Conservation (phyloP, 2,797 vertebrate genomes). For the Scarus forsteni region DNA sequence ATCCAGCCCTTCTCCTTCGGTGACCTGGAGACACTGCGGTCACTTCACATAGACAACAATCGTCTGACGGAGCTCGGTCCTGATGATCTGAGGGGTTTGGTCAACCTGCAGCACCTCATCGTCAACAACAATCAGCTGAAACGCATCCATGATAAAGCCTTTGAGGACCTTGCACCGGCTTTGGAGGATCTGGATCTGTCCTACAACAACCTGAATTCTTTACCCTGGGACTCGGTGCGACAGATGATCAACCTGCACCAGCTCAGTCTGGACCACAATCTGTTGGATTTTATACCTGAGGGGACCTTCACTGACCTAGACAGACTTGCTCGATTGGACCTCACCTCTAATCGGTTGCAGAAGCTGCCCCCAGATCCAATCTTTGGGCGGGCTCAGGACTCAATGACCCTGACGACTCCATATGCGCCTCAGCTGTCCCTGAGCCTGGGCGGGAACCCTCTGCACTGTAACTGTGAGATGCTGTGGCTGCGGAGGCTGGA, state of each 20-base stretch:
- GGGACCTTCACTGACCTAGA: conserved; percentile 93
- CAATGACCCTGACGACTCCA: conserved; percentile 82
- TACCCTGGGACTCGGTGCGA: conserved; percentile 92
- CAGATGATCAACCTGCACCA: conserved; percentile 96
- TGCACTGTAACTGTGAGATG: conserved; percentile 96
- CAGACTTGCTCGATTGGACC: conserved; percentile 91
- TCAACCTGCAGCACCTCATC: conserved; percentile 95
- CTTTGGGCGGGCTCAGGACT: conserved; percentile 91
- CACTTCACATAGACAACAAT: conserved; percentile 94
- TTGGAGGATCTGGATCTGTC: conserved; percentile 95
- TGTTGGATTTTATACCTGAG: conserved; percentile 93
- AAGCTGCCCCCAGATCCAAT: conserved; percentile 94
- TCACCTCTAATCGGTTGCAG: conserved; percentile 94
- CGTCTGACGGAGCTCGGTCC: conserved; percentile 89
- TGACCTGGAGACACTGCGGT: conserved; percentile 94
- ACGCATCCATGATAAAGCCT: conserved; percentile 88
- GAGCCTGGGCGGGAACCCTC: conserved; percentile 92
- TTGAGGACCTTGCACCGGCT: conserved; percentile 90
- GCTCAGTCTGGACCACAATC: conserved; percentile 95
- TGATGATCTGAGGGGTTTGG: conserved; percentile 90
- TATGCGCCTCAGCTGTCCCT: conserved; percentile 90
- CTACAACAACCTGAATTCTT: conserved; percentile 90
- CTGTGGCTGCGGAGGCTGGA: conserved; percentile 93
- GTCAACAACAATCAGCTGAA: conserved; percentile 95
- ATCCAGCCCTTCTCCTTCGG: conserved; percentile 94